Conservation (phyloP, 2,113 vertebrate genomes). For the Microcebus jonahi region DNA sequence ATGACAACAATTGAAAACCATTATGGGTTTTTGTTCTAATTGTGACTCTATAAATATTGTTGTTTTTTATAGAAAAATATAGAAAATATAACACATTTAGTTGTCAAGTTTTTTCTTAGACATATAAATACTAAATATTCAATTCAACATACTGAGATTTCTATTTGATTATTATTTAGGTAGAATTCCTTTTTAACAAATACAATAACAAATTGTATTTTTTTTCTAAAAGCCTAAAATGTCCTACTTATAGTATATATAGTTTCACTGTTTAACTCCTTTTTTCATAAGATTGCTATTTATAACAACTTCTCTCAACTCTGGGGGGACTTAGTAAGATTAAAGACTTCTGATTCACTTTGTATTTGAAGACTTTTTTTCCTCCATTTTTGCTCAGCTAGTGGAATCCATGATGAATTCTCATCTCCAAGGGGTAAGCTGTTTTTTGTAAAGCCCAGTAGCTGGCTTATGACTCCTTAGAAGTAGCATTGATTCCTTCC, state of each 20-base stretch:
- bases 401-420: slow-evolving; percentile 77
- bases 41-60: background rate
- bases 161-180: slow-evolving; percentile 6
- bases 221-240: slow-evolving; percentile 56
- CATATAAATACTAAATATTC: slow-evolving; percentile 19
- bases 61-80: slow-evolving; percentile 19
- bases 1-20: background rate
- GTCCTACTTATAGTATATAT: slow-evolving; percentile 59
- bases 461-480: slow-evolving; percentile 60
- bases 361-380: slow-evolving; percentile 72
- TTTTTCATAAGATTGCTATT: slow-evolving; percentile 58
- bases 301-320: slow-evolving; percentile 59
- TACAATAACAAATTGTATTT: slow-evolving; percentile 22
- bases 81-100: background rate
- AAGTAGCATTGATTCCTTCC: slow-evolving; percentile 61
- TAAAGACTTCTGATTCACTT: slow-evolving; percentile 71
- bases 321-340: slow-evolving; percentile 56
- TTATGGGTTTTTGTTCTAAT: background rate
- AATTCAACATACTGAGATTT: background rate
- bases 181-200: slow-evolving; percentile 46
- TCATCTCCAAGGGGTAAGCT: slow-evolving; percentile 79
- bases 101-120: slow-evolving; percentile 19
- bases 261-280: slow-evolving; percentile 61
- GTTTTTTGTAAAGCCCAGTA: slow-evolving; percentile 60
- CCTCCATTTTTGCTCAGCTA: slow-evolving; percentile 74